Evolutionary conservation across 2,797 vertebrate species (phyloP).

Genomic region (Prionace glauca): DNA sequence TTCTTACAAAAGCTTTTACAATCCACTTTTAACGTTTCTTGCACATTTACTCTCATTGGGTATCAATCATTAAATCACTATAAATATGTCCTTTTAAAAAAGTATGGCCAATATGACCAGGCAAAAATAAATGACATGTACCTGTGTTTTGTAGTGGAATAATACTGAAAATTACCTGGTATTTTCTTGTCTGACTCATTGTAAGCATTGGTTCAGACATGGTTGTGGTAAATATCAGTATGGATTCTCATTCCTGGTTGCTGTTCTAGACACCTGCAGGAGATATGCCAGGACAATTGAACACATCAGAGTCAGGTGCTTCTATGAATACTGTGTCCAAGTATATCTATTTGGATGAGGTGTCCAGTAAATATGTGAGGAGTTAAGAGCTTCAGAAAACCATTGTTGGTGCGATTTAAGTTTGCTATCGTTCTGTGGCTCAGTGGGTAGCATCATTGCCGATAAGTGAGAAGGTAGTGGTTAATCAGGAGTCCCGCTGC

Average conservation of each 20-base stretch:
- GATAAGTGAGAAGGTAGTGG: too few relatives aligned
- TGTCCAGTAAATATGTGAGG: background rate
- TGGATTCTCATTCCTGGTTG: background rate
- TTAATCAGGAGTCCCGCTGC: background rate
- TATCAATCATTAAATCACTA: background rate
- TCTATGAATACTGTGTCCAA: background rate
- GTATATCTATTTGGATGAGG: background rate
- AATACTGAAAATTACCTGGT: background rate
- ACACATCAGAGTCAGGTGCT: background rate
- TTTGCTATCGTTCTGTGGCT: background rate
- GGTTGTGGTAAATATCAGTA: too few relatives aligned
- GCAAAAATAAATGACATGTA: background rate
- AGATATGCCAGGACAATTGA: background rate
- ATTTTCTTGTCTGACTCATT: background rate
- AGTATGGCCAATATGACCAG: background rate
- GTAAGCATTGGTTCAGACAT: background rate
- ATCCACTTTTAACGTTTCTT: background rate
- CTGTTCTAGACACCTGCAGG: background rate
- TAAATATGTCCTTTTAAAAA: background rate
- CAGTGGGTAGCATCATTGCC: background rate
- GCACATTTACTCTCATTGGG: background rate
- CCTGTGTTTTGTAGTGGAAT: background rate
- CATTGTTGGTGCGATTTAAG: background rate
- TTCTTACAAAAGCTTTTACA: too few relatives aligned
- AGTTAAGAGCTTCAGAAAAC: background rate